A percentile compares a stretch with the other conserved stretches of the same genome.
Conservation (phyloP, 1,140 invertebrate genomes). For the Meloidogyne chitwoodi region DNA sequence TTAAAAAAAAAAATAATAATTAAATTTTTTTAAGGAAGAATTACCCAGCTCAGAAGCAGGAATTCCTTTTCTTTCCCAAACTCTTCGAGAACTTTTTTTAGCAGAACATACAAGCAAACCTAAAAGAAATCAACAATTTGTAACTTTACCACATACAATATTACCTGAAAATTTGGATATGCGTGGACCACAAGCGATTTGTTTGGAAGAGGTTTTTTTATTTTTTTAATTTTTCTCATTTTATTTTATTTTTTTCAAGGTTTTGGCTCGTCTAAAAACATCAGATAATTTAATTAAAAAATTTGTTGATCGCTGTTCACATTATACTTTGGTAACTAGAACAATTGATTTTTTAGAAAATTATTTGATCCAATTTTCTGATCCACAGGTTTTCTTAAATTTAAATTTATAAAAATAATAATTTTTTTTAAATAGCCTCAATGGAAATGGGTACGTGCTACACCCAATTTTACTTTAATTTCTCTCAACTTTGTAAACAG, state of each 20-base stretch:
- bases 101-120: slow-evolving; percentile 35
- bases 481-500: slow-evolving; percentile 27
- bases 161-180: slow-evolving; percentile 40
- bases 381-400: background rate
- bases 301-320: slow-evolving; percentile 18
- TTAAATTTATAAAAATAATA: background rate
- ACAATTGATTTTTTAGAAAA: slow-evolving; percentile 23
- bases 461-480: slow-evolving; percentile 34
- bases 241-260: background rate
- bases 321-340: slow-evolving; percentile 10
- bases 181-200: slow-evolving; percentile 37
- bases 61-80: slow-evolving; percentile 36
- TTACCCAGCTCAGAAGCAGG: slow-evolving; percentile 17
- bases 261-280: background rate
- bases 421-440: slow-evolving; percentile 34
- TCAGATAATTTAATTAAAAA: slow-evolving; percentile 16
- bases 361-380: slow-evolving; percentile 6
- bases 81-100: slow-evolving; percentile 37
- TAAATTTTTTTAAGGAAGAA: background rate
- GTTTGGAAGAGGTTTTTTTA: slow-evolving; percentile 37
- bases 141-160: slow-evolving; percentile 26
- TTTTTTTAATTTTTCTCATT: background rate
- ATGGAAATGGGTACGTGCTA: slow-evolving; percentile 45
- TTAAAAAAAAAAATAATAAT: background rate
- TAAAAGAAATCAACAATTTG: slow-evolving; percentile 31